Evolutionary conservation across 2,797 vertebrate genomes (phyloP).

Genomic region (Halcyon leucocephala): DNA sequence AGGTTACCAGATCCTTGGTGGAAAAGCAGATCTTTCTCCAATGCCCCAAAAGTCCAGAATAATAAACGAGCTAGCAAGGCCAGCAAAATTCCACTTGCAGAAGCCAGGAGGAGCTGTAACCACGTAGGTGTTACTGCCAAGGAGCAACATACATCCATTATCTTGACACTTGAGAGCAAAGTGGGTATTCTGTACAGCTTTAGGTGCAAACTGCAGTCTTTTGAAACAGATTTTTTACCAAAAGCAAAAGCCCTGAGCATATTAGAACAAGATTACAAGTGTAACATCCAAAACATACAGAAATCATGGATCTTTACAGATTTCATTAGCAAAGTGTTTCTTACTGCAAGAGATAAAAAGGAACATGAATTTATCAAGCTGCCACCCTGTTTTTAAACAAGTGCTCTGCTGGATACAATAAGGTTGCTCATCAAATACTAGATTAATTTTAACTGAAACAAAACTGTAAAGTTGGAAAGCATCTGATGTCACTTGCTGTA

Average conservation of each 20-base stretch:
- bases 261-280: background rate
- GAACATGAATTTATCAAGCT: background rate
- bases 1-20: background rate
- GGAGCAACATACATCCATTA: background rate
- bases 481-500: background rate
- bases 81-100: conserved; percentile 13
- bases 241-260: background rate
- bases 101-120: conserved; percentile 64
- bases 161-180: background rate
- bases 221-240: background rate
- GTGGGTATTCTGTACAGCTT: background rate
- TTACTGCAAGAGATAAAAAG: background rate
- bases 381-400: background rate
- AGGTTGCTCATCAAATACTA: background rate
- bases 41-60: background rate
- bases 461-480: accelerated
- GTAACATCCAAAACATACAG: background rate
- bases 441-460: background rate
- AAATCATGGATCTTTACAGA: background rate
- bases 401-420: background rate
- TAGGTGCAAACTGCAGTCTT: background rate
- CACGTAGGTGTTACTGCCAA: background rate
- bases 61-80: background rate
- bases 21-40: background rate
- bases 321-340: background rate